Conservation (phyloP, 1,140 invertebrate genomes). For the Protaetia brevitarsis region DNA sequence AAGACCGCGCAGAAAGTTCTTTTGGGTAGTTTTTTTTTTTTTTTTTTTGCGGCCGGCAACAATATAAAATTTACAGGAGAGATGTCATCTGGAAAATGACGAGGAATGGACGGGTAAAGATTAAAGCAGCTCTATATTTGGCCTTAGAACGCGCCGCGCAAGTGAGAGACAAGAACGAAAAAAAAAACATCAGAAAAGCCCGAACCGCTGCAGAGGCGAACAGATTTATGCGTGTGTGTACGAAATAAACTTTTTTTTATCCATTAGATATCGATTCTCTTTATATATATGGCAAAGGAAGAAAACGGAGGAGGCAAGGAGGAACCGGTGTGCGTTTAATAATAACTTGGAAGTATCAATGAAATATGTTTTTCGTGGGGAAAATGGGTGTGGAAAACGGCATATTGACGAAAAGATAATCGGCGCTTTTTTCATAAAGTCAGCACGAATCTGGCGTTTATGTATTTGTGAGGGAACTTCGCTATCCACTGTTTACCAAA, state of each 20-base stretch:
- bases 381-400: constrained; percentile 14
- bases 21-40: constrained; percentile 5
- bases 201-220: no score
- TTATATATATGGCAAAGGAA: background rate
- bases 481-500: background rate
- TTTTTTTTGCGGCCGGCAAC: constrained; percentile 1
- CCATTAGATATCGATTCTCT: constrained; percentile 11
- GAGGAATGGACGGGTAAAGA: constrained; percentile 12
- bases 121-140: constrained; percentile 9
- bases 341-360: constrained; percentile 17
- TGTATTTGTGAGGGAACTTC: background rate
- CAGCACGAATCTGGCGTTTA: background rate
- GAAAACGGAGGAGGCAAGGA: background rate
- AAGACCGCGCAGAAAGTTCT: background rate
- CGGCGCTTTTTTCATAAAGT: constrained; percentile 16
- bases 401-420: constrained; percentile 6
- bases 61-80: constrained; percentile 14
- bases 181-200: no score
- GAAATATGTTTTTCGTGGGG: constrained; percentile 15
- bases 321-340: constrained; percentile 10
- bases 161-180: background rate
- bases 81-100: constrained; percentile 13
- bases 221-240: background rate
- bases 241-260: constrained; percentile 12
- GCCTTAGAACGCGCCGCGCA: background rate